Evolutionary conservation across 1,140 invertebrate genomes (phyloP).

Genomic region (Lasioglossum baleicum): DNA sequence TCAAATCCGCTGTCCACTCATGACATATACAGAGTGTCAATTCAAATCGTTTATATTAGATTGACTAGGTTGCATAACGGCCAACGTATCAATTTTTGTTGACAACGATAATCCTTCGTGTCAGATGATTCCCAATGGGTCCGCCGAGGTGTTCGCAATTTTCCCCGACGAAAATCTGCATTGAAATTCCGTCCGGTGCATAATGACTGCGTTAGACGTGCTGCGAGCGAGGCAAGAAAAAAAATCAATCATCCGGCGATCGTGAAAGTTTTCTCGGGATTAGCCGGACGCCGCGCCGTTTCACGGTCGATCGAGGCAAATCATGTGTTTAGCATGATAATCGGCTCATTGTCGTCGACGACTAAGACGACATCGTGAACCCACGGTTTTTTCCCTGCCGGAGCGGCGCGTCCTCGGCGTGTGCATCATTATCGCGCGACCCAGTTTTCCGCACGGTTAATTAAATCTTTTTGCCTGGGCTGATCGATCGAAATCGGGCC

Average conservation of each 20-base stretch:
- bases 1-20: no score
- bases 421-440: constrained; percentile 42
- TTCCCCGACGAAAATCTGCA: no score
- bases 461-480: constrained; percentile 43
- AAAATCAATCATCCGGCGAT: constrained; percentile 17
- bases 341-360: background rate
- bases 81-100: no score
- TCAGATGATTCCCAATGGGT: no score
- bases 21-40: no score
- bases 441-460: constrained; percentile 49
- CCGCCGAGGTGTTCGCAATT: no score
- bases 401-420: constrained; percentile 10
- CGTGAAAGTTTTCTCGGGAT: constrained; percentile 32
- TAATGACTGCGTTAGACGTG: no score
- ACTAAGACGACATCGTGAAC: background rate
- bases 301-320: constrained; percentile 27
- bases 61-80: no score
- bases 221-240: background rate
- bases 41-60: no score
- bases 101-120: no score
- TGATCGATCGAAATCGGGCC: constrained; percentile 23
- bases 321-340: constrained; percentile 26
- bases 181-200: no score
- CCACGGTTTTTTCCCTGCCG: background rate
- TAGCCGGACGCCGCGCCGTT: constrained; percentile 18